phyloP scores from a whole-genome alignment of 2,113 vertebrate genomes.

The Jaculus jaculus region DNA sequence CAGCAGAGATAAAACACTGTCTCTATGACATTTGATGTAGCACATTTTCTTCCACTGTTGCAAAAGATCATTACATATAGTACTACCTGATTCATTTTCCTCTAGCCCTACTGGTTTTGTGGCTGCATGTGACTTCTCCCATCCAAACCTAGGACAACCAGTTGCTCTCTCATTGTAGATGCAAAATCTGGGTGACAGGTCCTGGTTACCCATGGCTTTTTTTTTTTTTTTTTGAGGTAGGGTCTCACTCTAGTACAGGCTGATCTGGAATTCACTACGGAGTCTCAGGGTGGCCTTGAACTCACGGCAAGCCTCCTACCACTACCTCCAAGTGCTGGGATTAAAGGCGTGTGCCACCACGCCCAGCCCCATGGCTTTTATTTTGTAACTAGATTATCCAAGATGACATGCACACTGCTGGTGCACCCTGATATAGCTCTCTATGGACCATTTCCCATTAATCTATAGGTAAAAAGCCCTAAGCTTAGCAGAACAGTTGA shows the following conservation, averaged over 20 bases:
- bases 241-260: too few species aligned
- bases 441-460: background rate
- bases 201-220: background rate
- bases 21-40: background rate
- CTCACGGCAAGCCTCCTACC: too few species aligned
- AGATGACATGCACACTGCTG: background rate
- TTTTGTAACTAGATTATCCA: slow-evolving; percentile 9
- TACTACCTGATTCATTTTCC: background rate
- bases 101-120: background rate
- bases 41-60: background rate
- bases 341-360: too few species aligned
- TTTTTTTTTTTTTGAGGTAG: too few species aligned
- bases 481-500: background rate
- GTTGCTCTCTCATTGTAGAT: background rate
- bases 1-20: background rate
- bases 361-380: background rate
- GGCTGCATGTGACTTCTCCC: background rate
- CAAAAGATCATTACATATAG: background rate
- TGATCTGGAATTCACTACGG: too few species aligned
- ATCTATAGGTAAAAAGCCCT: background rate
- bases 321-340: too few species aligned
- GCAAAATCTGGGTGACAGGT: background rate
- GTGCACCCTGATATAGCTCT: background rate
- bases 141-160: background rate
- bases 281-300: too few species aligned